These are phyloP conservation scores for Gymnoscelis rufifasciata DNA, from an alignment of 2,888 invertebrate genomes.

Conservation along the genomic window DNA sequence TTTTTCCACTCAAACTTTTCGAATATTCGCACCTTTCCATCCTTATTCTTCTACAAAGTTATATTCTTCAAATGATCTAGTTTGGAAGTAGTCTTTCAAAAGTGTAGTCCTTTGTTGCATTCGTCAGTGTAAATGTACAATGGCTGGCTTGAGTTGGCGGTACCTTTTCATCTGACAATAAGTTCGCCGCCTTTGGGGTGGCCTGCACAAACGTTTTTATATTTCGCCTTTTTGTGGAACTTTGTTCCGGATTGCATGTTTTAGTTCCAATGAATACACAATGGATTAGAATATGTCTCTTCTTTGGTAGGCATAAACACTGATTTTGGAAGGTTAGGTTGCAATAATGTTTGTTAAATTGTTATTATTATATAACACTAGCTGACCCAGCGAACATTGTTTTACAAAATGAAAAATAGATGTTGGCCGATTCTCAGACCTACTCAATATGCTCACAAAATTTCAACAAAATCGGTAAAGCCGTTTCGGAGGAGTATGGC, in stretches of 20 bases:
- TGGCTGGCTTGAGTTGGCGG: constrained; percentile 35
- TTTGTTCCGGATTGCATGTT: constrained; percentile 7
- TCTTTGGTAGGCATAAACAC: too few species aligned
- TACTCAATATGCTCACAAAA: too few species aligned
- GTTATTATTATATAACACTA: too few species aligned
- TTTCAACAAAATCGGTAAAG: too few species aligned
- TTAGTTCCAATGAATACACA: not conserved
- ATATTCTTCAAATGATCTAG: constrained; percentile 76
- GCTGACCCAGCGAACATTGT: too few species aligned
- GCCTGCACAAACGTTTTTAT: constrained; percentile 31
- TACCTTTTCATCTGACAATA: constrained; percentile 40
- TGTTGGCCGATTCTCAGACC: too few species aligned
- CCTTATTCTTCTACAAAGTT: constrained; percentile 57
- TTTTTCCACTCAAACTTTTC: constrained; percentile 76
- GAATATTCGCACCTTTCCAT: constrained; percentile 69
- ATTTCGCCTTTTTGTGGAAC: constrained; percentile 24
- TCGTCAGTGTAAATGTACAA: constrained; percentile 65
- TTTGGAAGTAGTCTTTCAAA: constrained; percentile 67
- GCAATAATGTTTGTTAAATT: too few species aligned
- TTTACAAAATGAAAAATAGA: too few species aligned
- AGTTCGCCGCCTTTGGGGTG: constrained; percentile 39
- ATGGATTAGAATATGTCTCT: not conserved
- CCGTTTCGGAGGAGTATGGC: too few species aligned
- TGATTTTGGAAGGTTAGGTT: too few species aligned
- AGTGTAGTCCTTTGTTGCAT: constrained; percentile 69